Conservation (phyloP, 2,797 vertebrate genomes). For the Sparus aurata region DNA sequence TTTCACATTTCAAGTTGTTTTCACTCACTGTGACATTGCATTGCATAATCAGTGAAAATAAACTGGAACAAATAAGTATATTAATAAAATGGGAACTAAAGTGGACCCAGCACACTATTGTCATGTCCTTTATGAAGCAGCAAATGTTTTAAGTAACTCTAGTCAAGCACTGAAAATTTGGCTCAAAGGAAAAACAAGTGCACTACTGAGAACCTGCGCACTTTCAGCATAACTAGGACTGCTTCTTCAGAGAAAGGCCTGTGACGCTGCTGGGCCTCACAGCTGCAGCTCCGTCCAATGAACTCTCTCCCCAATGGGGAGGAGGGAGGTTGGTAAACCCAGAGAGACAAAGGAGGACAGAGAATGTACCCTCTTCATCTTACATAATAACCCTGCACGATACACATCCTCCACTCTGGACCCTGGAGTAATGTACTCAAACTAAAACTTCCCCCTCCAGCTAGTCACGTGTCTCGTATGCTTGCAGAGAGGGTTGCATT, state of each 20-base stretch:
- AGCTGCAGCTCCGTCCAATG: conserved; percentile 55
- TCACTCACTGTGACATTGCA: not conserved
- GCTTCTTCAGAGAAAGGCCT: conserved; percentile 48
- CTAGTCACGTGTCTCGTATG: not conserved
- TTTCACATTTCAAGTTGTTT: not conserved
- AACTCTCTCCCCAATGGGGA: conserved; percentile 36
- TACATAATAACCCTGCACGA: conserved; percentile 64
- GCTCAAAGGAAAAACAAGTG: not conserved
- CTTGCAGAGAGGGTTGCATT: conserved; percentile 22
- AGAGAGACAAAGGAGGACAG: conserved; percentile 69
- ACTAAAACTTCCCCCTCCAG: not conserved
- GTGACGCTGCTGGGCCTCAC: conserved; percentile 44
- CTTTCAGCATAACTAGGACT: conserved; percentile 30
- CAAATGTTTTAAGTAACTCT: not conserved
- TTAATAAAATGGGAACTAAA: not conserved
- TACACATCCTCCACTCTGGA: conserved; percentile 31
- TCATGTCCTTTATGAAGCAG: not conserved
- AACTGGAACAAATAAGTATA: not conserved
- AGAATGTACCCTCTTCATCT: conserved; percentile 63
- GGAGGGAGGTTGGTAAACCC: conserved; percentile 53
- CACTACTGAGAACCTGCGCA: conserved; percentile 20
- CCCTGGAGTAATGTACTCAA: conserved; percentile 12
- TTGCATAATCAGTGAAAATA: not conserved
- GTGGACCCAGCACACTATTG: not conserved
- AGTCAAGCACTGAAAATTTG: not conserved